Evolutionary conservation across 2,797 vertebrate genomes (phyloP).

Genomic region (Callimico goeldii): DNA sequence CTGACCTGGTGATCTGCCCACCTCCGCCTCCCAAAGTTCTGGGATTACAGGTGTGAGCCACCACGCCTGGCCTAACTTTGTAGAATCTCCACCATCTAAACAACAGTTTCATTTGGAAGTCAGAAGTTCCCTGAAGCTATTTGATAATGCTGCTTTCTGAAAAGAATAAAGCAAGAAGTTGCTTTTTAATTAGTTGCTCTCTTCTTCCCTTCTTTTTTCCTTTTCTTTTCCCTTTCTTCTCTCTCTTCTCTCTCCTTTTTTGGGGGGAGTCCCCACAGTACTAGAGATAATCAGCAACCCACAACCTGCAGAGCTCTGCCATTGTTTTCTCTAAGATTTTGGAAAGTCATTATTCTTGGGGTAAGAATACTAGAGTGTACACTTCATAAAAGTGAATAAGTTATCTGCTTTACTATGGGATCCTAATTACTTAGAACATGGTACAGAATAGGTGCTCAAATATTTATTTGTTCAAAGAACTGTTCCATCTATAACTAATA

Average conservation of each 20-base stretch:
- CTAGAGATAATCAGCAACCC: neutral
- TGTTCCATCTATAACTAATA: neutral
- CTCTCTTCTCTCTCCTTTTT: neutral
- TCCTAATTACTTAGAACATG: neutral
- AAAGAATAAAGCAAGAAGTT: neutral
- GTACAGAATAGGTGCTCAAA: neutral
- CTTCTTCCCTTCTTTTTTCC: neutral
- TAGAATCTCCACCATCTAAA: neutral
- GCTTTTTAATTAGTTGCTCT: neutral
- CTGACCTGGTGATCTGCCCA: too few relatives aligned
- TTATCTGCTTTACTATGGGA: neutral
- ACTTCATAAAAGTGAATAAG: neutral
- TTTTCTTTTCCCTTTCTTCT: neutral
- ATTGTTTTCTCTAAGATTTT: neutral
- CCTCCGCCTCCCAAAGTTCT: too few relatives aligned
- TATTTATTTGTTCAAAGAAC: conserved; percentile 33
- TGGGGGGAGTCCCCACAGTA: neutral
- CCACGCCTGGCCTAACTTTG: neutral
- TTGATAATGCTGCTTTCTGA: neutral
- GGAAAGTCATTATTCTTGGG: neutral
- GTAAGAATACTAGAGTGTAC: neutral
- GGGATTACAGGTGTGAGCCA: too few relatives aligned
- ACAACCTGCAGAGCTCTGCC: neutral
- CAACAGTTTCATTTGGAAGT: neutral
- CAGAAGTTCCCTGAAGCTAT: neutral